These are phyloP conservation scores for Platerodrilus igneus DNA, from an alignment of 2,888 invertebrate genomes.

Conservation along the genomic window DNA sequence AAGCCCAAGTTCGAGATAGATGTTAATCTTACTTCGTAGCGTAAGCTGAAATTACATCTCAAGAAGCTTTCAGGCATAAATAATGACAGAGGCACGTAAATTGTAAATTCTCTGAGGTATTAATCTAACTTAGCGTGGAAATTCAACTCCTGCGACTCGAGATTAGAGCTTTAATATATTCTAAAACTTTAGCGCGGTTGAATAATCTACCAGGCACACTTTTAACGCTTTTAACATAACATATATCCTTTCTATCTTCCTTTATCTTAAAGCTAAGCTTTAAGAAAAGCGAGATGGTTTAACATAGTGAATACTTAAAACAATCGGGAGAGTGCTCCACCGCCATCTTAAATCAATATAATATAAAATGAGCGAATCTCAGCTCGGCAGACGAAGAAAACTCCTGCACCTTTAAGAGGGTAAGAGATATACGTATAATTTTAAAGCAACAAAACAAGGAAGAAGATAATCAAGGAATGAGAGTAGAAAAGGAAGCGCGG, in stretches of 20 bases:
- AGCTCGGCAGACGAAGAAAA: constrained; percentile 45
- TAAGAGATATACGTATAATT: constrained; percentile 33
- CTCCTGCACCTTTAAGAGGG: constrained; percentile 39
- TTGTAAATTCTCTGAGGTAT: constrained; percentile 50
- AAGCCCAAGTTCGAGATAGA: constrained; percentile 24
- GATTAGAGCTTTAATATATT: constrained; percentile 51
- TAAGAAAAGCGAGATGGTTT: constrained; percentile 9
- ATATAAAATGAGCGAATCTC: constrained; percentile 50
- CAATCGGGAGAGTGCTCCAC: constrained; percentile 27
- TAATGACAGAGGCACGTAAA: constrained; percentile 48
- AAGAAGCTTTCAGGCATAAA: constrained; percentile 49
- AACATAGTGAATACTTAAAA: constrained; percentile 16
- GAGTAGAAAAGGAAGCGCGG: constrained; percentile 26
- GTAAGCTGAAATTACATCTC: constrained; percentile 47
- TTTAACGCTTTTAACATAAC: constrained; percentile 13
- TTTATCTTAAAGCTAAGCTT: constrained; percentile 9
- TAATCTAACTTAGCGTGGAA: constrained; percentile 51
- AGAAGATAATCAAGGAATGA: constrained; percentile 26
- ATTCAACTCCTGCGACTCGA: constrained; percentile 49
- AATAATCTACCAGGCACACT: constrained; percentile 38
- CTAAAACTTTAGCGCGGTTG: constrained; percentile 47
- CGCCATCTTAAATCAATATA: constrained; percentile 50
- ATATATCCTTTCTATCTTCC: constrained; percentile 17
- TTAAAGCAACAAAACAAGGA: constrained; percentile 14
- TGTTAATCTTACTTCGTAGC: constrained; percentile 43